Base-by-base conservation (phyloP, 2,888 invertebrate genomes). In the Podotricha telesiphe region DNA sequence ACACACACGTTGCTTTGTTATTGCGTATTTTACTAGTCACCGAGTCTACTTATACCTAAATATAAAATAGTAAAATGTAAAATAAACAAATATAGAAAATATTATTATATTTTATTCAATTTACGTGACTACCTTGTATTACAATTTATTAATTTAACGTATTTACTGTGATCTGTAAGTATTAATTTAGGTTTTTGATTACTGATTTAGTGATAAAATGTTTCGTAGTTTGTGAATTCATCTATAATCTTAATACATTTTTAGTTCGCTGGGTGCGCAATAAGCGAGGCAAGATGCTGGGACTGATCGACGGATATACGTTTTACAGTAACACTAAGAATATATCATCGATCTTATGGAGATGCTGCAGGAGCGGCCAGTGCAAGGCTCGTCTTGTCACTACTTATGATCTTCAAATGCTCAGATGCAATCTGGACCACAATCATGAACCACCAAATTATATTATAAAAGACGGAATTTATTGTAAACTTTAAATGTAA, bases 291-390 rank as follows among this genome's bases (percentile, higher is more conserved):
- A 78, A 72, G 17, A 34, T 53, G 17, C 28, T 82, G 13, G 77
- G 76, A 2, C 28, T 81, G 8, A 40, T 80, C 8, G 59, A 79
- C 5, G 77, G 77, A 5, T 80, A 76, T 65, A 74, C 78, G 4
- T 81, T 75, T 67, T 76, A 76, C 51, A 70, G 73, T 17, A 69
- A 61, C 53, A 73, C 69, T 8, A 68, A 66, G 34, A 59, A 61
- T 15, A 64, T 22, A 13, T 56, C 17, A 0, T 75, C 75, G 0
- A 65, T 63, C 7, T 50, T 65, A 11, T 81, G 80, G 80, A 63
- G 70, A 0, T 80, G 80, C 63, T 69, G 73, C 7, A 66, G 65
- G 4, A 73, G 67, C 13, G 40, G 59, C 0, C 37, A 51, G 2
- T 78, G 77, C 58, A 77, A 67, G 58, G 77, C 79, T 3, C 73